A percentile compares a stretch with the other conserved stretches of the same genome.
Conservation (phyloP, 2,888 invertebrate species). For the Carcina quercana region DNA sequence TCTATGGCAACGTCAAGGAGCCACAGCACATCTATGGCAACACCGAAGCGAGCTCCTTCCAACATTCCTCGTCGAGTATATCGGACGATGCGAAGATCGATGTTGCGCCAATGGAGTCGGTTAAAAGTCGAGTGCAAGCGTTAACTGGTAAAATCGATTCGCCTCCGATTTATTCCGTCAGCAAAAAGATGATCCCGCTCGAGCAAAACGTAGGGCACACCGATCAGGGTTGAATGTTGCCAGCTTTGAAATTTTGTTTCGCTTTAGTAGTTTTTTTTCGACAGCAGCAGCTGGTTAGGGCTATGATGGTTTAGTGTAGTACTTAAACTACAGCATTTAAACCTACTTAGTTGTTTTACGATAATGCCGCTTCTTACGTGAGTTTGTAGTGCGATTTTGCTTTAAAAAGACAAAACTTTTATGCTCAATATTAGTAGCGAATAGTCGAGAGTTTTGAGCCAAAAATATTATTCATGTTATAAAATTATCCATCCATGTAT, state of each 20-base stretch:
- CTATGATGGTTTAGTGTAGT: conserved; percentile 20
- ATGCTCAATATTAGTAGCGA: conserved; percentile 12
- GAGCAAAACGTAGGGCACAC: conserved; percentile 44
- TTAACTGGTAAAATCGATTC: conserved; percentile 53
- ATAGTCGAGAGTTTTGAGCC: conserved; percentile 19
- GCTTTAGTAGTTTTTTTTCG: conserved; percentile 46
- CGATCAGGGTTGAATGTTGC: conserved; percentile 48
- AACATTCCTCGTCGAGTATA: conserved; percentile 37
- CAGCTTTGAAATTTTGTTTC: conserved; percentile 23
- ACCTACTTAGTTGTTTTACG: conserved; percentile 26
- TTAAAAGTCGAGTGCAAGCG: conserved; percentile 61
- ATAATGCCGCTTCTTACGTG: conserved; percentile 26
- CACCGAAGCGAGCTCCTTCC: conserved; percentile 41
- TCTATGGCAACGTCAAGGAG: conserved; percentile 59
- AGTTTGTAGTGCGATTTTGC: conserved; percentile 31
- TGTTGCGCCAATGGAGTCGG: conserved; percentile 53
- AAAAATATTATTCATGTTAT: conserved; percentile 25
- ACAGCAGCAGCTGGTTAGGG: conserved; percentile 28
- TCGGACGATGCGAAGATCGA: conserved; percentile 54
- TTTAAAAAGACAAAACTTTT: conserved; percentile 41
- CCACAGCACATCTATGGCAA: conserved; percentile 65
- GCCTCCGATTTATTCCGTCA: conserved; percentile 60
- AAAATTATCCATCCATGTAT: conserved; percentile 26
- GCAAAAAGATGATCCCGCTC: conserved; percentile 54
- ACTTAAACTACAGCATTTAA: conserved; percentile 34